phyloP scores from a whole-genome alignment of 2,888 invertebrate species.

The Sisyra nigra region DNA sequence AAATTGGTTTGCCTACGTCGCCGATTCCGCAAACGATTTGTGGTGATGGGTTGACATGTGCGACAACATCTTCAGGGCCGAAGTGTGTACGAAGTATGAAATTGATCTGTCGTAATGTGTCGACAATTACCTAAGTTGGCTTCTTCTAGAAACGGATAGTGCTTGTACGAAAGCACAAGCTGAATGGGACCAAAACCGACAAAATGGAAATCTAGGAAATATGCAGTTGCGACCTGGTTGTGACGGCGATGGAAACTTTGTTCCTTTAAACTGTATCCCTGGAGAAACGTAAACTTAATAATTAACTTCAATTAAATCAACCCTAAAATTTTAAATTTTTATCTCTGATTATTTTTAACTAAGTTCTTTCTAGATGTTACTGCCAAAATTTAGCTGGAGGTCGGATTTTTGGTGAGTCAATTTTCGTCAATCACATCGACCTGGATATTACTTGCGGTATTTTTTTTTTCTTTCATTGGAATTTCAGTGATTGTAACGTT shows the following conservation, averaged over 20 bases:
- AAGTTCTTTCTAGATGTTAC: constrained; percentile 52
- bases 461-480: constrained; percentile 7
- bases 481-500: no score
- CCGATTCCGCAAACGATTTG: constrained; percentile 39
- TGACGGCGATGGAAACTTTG: constrained; percentile 43
- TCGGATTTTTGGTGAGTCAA: constrained; percentile 48
- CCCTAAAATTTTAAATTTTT: not conserved
- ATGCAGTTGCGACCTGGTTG: constrained; percentile 40
- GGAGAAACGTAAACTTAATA: constrained; percentile 55
- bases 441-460: constrained; percentile 42
- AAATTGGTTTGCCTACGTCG: constrained; percentile 32
- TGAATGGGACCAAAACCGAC: constrained; percentile 31
- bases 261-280: constrained; percentile 40
- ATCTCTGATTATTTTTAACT: not conserved
- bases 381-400: constrained; percentile 43
- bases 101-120: not conserved
- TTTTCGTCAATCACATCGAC: constrained; percentile 27
- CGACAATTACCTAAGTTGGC: not conserved
- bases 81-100: constrained; percentile 2
- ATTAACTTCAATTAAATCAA: constrained; percentile 13
- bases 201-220: constrained; percentile 32
- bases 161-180: constrained; percentile 22
- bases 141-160: constrained; percentile 15
- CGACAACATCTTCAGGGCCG: not conserved
- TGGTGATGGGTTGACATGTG: constrained; percentile 28